Evolutionary conservation across 2,888 invertebrate species (phyloP).

Genomic region (Aelia acuminata): DNA sequence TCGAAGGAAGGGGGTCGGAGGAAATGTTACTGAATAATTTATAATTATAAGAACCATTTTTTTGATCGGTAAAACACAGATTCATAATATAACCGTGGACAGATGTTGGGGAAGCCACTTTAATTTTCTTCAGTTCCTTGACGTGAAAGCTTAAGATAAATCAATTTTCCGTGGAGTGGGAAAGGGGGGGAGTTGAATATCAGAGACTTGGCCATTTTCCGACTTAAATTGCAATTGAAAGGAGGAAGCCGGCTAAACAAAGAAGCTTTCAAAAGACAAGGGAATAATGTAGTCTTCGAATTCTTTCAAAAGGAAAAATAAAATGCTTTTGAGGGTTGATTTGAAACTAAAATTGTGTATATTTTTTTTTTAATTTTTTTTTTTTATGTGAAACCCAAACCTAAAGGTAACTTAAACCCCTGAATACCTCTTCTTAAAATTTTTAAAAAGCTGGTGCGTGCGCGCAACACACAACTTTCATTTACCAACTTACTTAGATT

Average conservation of each 20-base stretch:
- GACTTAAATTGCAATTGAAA: constrained; percentile 37
- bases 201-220: not conserved
- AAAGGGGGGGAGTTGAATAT: not conserved
- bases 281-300: not conserved
- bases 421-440: too few species aligned
- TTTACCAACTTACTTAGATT: too few species aligned
- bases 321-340: not conserved
- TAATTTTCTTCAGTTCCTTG: constrained; percentile 15
- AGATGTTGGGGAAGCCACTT: constrained; percentile 13
- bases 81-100: constrained; percentile 34
- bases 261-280: not conserved
- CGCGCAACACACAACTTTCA: too few species aligned
- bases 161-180: not conserved
- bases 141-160: constrained; percentile 40
- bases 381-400: too few species aligned
- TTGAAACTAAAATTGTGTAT: not conserved
- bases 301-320: not conserved
- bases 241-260: not conserved
- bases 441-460: too few species aligned
- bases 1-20: not conserved
- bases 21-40: not conserved
- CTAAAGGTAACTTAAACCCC: too few species aligned
- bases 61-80: not conserved
- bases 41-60: constrained; percentile 8
- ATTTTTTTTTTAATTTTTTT: not conserved